Conservation (phyloP, 2,888 invertebrate species). For the Mylabris sibirica region DNA sequence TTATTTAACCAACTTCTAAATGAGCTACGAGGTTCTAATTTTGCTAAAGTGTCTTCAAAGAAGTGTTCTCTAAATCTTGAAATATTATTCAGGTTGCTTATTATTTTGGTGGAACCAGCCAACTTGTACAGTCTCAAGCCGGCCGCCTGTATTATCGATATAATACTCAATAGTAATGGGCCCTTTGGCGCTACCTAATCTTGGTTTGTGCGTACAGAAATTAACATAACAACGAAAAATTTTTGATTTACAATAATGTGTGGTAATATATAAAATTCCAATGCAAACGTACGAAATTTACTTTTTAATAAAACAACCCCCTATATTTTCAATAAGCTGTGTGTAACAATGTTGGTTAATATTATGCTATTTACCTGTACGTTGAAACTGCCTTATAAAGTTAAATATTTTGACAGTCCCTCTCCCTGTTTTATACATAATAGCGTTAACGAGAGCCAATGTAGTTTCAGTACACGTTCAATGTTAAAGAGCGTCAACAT, state of each 20-base stretch:
- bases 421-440: neutral
- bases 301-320: neutral
- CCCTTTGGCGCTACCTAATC: too few species aligned
- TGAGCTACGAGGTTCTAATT: too few species aligned
- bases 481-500: neutral
- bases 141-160: too few species aligned
- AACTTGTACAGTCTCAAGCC: too few species aligned
- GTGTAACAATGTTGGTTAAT: neutral
- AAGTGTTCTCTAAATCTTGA: too few species aligned
- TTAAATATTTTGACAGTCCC: constrained; percentile 9
- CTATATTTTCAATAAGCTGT: constrained; percentile 5
- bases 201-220: too few species aligned
- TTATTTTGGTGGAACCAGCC: too few species aligned
- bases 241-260: neutral
- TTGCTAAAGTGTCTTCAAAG: too few species aligned
- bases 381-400: neutral
- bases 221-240: neutral
- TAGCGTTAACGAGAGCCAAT: neutral
- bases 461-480: neutral
- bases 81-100: too few species aligned
- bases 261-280: neutral
- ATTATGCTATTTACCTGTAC: neutral
- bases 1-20: too few species aligned
- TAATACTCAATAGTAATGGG: too few species aligned
- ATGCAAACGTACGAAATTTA: neutral